Evolutionary conservation across 37 sponge, comb jelly and placozoan genomes (phyloP).

Genomic region (Chondrilla cf. caribensis): DNA sequence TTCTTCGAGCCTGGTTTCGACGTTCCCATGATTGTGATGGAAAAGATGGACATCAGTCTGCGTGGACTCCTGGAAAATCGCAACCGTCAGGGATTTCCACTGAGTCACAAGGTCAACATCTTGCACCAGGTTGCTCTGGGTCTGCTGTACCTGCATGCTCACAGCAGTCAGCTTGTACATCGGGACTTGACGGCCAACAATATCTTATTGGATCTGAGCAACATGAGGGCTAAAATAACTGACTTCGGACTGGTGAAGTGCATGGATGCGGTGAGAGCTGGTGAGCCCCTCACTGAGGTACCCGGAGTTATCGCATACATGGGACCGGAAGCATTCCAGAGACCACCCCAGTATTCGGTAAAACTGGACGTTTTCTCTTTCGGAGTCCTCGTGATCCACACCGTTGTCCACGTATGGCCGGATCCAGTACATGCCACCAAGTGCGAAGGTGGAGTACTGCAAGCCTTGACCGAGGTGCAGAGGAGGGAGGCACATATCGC

Average conservation of each 20-base stretch:
- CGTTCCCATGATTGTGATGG: constrained; percentile 14
- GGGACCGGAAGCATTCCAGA: constrained; percentile 13
- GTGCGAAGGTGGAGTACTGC: background rate
- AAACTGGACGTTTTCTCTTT: constrained; percentile 13
- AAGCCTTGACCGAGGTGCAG: background rate
- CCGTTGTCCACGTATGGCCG: constrained; percentile 16
- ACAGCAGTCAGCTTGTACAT: background rate
- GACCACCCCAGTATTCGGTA: background rate
- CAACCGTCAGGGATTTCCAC: background rate
- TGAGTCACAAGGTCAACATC: constrained; percentile 13
- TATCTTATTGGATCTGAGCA: background rate
- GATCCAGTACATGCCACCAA: background rate
- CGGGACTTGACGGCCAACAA: constrained; percentile 20
- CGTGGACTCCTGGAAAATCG: background rate
- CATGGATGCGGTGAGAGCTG: background rate
- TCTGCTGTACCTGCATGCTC: background rate
- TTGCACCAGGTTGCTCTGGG: background rate
- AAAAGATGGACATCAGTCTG: constrained; percentile 14
- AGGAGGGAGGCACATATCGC: background rate
- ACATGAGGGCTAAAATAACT: constrained; percentile 10
- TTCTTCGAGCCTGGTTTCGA: background rate
- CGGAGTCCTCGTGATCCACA: background rate
- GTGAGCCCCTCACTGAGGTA: background rate
- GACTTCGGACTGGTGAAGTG: background rate
- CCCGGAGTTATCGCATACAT: constrained; percentile 14